phyloP scores from a whole-genome alignment of 1,140 invertebrate genomes.

The Vanessa atalanta region DNA sequence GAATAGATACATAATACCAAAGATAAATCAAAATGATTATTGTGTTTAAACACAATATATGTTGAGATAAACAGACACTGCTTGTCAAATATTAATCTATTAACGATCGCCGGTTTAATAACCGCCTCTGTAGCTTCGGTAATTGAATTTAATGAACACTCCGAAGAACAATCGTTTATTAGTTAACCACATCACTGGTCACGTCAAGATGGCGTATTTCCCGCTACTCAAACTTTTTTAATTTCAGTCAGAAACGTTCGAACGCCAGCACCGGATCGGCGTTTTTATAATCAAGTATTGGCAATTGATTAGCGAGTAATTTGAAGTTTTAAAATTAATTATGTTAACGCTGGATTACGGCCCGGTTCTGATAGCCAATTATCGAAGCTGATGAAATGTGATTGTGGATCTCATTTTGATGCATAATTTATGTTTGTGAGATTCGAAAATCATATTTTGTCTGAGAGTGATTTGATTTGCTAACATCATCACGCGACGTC shows the following conservation, averaged over 20 bases:
- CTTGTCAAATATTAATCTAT: too few relatives aligned
- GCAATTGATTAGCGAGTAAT: constrained; percentile 57
- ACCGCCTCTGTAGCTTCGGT: background rate
- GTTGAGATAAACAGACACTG: too few relatives aligned
- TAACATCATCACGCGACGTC: too few relatives aligned
- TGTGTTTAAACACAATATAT: too few relatives aligned
- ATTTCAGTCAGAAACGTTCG: constrained; percentile 61
- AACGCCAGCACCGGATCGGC: constrained; percentile 19
- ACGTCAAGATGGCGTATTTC: constrained; percentile 43
- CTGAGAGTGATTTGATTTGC: too few relatives aligned
- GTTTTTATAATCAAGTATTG: constrained; percentile 47
- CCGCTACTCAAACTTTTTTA: constrained; percentile 64
- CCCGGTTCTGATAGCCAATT: too few relatives aligned
- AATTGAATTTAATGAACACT: constrained; percentile 1
- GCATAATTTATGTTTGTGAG: too few relatives aligned
- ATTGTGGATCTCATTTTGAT: too few relatives aligned
- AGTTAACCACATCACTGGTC: constrained; percentile 33
- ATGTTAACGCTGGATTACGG: background rate
- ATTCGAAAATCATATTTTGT: too few relatives aligned
- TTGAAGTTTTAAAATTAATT: constrained; percentile 22
- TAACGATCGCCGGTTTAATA: background rate
- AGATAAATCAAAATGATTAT: too few relatives aligned
- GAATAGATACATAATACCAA: too few relatives aligned
- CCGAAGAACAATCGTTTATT: constrained; percentile 22
- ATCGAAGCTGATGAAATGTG: too few relatives aligned